These are phyloP conservation scores for Apantesis nais DNA, from an alignment of 2,888 invertebrate species.

Conservation along the genomic window DNA sequence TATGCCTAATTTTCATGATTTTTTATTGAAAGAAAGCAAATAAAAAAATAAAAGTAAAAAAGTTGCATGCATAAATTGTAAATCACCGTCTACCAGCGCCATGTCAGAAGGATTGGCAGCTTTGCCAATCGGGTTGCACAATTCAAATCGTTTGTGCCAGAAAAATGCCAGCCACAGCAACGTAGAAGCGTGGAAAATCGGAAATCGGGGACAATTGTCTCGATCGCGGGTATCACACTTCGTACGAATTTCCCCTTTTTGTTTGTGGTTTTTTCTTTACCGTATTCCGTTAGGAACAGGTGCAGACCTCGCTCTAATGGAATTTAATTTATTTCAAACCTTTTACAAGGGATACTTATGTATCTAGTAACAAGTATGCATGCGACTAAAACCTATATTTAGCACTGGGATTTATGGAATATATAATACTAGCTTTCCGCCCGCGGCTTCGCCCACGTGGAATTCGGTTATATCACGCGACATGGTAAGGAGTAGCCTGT, in stretches of 20 bases:
- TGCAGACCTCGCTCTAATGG: not conserved
- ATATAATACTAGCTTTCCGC: too few relatives aligned
- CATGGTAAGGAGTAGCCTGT: too few relatives aligned
- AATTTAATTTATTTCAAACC: not conserved
- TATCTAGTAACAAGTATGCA: not conserved
- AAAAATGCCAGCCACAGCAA: slow-evolving; percentile 19
- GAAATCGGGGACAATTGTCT: slow-evolving; percentile 15
- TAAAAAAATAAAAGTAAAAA: not conserved
- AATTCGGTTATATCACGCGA: too few relatives aligned
- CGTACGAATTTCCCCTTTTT: slow-evolving; percentile 3
- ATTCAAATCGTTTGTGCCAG: slow-evolving; percentile 14
- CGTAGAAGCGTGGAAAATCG: slow-evolving; percentile 13
- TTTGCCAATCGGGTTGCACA: slow-evolving; percentile 18
- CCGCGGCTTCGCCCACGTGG: too few relatives aligned
- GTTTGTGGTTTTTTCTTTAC: slow-evolving; percentile 1
- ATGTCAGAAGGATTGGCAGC: slow-evolving; percentile 24
- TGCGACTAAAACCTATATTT: not conserved
- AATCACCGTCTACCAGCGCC: slow-evolving; percentile 10
- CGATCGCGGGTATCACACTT: slow-evolving; percentile 13
- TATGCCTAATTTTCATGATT: not conserved
- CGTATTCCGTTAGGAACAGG: not conserved
- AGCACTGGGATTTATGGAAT: not conserved
- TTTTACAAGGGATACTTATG: not conserved
- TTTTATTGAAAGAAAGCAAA: not conserved
- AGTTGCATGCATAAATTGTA: slow-evolving; percentile 12